These are phyloP conservation scores for Epicampocera succincta DNA, from an alignment of 2,888 invertebrate genomes.

Conservation along the genomic window DNA sequence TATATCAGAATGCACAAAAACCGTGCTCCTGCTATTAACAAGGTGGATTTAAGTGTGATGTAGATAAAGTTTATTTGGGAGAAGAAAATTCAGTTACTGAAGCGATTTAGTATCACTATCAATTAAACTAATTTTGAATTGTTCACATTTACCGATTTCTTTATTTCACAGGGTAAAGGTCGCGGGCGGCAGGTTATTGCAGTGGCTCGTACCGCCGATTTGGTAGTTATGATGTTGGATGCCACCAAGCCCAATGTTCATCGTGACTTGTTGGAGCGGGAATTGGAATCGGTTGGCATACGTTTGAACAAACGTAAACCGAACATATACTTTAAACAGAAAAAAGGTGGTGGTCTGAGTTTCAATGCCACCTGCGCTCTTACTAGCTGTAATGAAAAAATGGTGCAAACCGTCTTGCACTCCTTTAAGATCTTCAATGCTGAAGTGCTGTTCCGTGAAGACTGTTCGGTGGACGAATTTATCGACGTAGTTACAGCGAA, in stretches of 20 bases:
- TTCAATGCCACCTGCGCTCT: conserved; percentile 98
- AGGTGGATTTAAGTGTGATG: no score
- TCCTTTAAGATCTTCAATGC: conserved; percentile 99
- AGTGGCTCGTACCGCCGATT: conserved; percentile 98
- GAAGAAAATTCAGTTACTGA: no score
- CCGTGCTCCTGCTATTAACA: no score
- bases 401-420: conserved; percentile 98
- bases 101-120: no score
- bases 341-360: conserved; percentile 97
- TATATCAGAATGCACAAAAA: no score
- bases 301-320: conserved; percentile 97
- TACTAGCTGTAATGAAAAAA: conserved; percentile 96
- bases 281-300: conserved; percentile 98
- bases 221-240: conserved; percentile 99
- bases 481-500: conserved; percentile 99
- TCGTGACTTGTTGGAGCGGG: conserved; percentile 93
- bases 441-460: conserved; percentile 97
- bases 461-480: conserved; percentile 96
- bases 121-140: no score
- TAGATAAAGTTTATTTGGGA: no score
- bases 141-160: neutral
- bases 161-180: conserved; percentile 86
- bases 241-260: conserved; percentile 99
- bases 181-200: conserved; percentile 98
- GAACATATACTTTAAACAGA: conserved; percentile 98